phyloP scores from a whole-genome alignment of 92 coral and sea anemone genomes.

The Phenganax marumi region DNA sequence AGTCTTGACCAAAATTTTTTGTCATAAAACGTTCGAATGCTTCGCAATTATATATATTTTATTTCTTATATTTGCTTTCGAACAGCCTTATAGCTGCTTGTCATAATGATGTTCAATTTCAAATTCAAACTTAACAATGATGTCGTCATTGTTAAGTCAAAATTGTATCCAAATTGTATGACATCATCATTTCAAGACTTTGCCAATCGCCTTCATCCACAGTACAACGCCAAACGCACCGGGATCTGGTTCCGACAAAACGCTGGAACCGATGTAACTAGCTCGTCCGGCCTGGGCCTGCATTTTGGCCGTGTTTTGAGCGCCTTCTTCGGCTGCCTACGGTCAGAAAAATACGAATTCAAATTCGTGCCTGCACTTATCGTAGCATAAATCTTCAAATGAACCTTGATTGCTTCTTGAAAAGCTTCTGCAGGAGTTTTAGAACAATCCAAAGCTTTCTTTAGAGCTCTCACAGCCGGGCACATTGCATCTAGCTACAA shows the following conservation, averaged over 20 bases:
- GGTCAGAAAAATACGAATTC: neutral
- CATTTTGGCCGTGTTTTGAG: slow-evolving; percentile 85
- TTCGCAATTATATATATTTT: too few relatives aligned
- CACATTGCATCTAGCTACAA: slow-evolving; percentile 78
- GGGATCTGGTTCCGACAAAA: slow-evolving; percentile 80
- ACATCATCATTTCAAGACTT: slow-evolving; percentile 57
- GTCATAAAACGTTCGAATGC: too few relatives aligned
- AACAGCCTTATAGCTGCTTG: neutral
- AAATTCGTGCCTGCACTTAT: neutral
- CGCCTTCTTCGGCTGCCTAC: slow-evolving; percentile 90
- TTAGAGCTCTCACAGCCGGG: slow-evolving; percentile 68
- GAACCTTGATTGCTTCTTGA: slow-evolving; percentile 72
- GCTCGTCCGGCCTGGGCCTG: slow-evolving; percentile 97
- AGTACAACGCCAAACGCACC: slow-evolving; percentile 87
- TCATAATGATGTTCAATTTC: too few relatives aligned
- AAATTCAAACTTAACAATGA: too few relatives aligned
- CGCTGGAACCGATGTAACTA: slow-evolving; percentile 75
- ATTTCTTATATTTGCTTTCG: neutral
- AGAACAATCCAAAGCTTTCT: slow-evolving; percentile 53
- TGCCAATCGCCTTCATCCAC: slow-evolving; percentile 78
- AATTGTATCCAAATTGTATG: neutral
- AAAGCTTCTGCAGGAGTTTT: slow-evolving; percentile 65
- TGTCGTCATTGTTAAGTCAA: neutral
- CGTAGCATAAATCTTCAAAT: neutral
- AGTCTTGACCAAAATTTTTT: too few relatives aligned